Evolutionary conservation across 1,140 invertebrate genomes (phyloP).

Genomic region (Hyles vespertilio): DNA sequence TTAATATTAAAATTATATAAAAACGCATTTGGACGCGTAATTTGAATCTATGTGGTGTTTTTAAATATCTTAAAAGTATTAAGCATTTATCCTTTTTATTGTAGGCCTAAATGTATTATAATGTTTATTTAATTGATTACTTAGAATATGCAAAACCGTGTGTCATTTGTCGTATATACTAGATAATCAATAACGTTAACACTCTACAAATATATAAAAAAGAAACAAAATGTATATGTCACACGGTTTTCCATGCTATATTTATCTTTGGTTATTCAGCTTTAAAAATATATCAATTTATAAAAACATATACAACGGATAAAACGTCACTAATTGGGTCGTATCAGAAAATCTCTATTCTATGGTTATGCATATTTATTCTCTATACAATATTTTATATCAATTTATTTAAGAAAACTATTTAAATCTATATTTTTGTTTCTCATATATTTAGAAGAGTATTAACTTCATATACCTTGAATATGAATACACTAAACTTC

Average conservation of each 20-base stretch:
- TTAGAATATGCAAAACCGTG: no score
- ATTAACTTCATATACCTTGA: neutral
- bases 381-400: conserved; percentile 10
- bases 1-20: conserved; percentile 26
- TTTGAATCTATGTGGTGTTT: conserved; percentile 50
- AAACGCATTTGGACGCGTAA: conserved; percentile 44
- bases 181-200: no score
- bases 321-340: neutral
- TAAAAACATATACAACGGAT: conserved; percentile 3
- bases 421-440: conserved; percentile 7
- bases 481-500: conserved; percentile 13
- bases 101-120: conserved; percentile 8
- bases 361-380: conserved; percentile 4
- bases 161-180: no score
- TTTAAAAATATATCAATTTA: conserved; percentile 28
- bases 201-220: neutral
- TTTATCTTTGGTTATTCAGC: conserved; percentile 35
- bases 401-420: conserved; percentile 5
- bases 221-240: neutral
- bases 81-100: conserved; percentile 6
- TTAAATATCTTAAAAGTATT: conserved; percentile 13
- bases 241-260: conserved; percentile 1
- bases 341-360: neutral
- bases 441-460: conserved; percentile 6
- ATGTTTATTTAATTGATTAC: no score